phyloP scores from a whole-genome alignment of 92 coral and sea anemone species.

The Epizoanthus illoricatus region DNA sequence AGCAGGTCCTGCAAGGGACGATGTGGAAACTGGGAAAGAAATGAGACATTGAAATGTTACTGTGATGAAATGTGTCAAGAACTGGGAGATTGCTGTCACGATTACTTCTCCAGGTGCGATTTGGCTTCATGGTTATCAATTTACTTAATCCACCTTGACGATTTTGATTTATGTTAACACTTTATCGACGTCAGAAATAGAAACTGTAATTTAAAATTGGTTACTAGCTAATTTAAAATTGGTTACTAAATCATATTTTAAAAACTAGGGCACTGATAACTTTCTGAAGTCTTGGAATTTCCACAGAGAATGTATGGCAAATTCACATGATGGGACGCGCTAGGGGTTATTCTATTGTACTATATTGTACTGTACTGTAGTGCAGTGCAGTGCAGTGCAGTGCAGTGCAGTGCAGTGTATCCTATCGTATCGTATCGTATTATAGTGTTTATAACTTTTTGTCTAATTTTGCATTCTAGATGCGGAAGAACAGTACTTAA shows the following conservation, averaged over 20 bases:
- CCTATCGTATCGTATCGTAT: not conserved
- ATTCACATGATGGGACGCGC: no score
- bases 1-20: conserved; percentile 3
- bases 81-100: conserved; percentile 9
- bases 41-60: not conserved
- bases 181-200: not conserved
- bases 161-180: not conserved
- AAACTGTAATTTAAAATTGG: no score
- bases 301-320: no score
- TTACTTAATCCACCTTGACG: no score
- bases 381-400: no score
- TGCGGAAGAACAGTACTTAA: not conserved
- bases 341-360: no score
- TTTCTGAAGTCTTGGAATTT: no score
- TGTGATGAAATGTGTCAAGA: conserved; percentile 2
- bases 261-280: no score
- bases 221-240: no score
- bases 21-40: conserved; percentile 12
- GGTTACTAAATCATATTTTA: no score
- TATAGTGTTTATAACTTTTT: not conserved
- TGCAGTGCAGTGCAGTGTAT: no score
- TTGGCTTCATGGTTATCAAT: not conserved
- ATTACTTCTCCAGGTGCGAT: not conserved
- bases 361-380: no score
- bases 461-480: not conserved